Evolutionary conservation across 1,140 invertebrate species (phyloP), one percentile per base, ranked within the genome.

Genomic region (Panulirus ornatus): DNA sequence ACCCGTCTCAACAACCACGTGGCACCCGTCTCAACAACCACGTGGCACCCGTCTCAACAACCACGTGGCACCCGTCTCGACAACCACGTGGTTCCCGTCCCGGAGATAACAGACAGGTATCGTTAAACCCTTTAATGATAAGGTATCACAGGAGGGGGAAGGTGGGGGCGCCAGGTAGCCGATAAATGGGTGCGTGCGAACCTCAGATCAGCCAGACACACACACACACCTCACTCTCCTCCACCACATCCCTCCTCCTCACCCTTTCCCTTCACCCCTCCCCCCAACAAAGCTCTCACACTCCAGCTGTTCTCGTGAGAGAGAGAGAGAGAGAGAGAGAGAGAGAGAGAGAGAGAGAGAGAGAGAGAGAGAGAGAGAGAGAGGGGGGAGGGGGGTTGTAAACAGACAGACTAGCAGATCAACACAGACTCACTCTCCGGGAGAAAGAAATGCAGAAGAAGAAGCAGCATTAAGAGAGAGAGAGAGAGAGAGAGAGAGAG

Each of bases 341-440:
- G 22, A 47, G 40, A 73, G 44, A 86, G 44, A 36, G 44, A 42
- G 47, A 58, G 44, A 76, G 71, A 58, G 47, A 76, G 71, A 86
- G 71, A 76, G 34, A 86, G 51, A 86, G 84, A 76, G 47, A 76
- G 84, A 75, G 71, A 86, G 84, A 86, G 84, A 36, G 51, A 71
- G 79, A 82, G 79, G 54, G n/a, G n/a, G n/a, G n/a, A n/a, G n/a
- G n/a, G n/a, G n/a, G n/a, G n/a, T n/a, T n/a, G n/a, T n/a, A n/a
- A 36, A 82, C 42, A 82, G 79, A 54, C 22, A 82, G 79, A 82
- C 42, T 11, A 47, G 34, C 42, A 63, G 54, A 54, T 30, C 11
- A 38, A n/a, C 11, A 38, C 30, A 78, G 42, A 78, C n/a, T 11
- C 27, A 40, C 34, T 78, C n/a, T 8, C 34, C 42, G 34, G 16